phyloP scores from a whole-genome alignment of 37 sponge, comb jelly and placozoan species.

The Halichondria panicea region DNA sequence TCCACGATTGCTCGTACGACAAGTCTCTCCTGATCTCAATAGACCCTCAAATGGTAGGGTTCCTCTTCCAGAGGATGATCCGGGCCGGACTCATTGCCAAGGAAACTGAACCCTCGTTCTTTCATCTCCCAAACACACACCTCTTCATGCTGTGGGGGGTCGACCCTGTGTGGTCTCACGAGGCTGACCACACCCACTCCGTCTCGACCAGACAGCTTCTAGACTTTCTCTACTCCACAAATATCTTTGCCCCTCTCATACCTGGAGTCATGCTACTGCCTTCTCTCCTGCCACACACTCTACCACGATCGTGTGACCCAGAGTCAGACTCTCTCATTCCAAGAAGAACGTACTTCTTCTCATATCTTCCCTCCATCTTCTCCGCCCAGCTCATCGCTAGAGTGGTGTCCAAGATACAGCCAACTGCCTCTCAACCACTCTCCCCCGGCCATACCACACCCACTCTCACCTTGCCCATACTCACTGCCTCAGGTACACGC shows the following conservation, averaged over 20 bases:
- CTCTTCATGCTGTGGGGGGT: conserved; percentile 58
- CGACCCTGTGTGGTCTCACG: not conserved
- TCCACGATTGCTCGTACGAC: conserved; percentile 10
- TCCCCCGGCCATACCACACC: conserved; percentile 3
- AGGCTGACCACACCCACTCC: not conserved
- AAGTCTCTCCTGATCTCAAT: conserved; percentile 17
- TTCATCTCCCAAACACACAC: conserved; percentile 37
- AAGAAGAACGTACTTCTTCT: conserved; percentile 40
- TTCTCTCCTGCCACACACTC: conserved; percentile 10
- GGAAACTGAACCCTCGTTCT: not conserved
- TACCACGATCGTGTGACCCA: conserved; percentile 7
- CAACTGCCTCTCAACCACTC: no score
- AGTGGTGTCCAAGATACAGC: no score
- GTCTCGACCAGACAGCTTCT: conserved; percentile 32
- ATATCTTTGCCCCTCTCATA: conserved; percentile 37
- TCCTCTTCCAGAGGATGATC: conserved; percentile 30
- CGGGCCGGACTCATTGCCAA: not conserved
- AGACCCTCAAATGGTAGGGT: conserved; percentile 52
- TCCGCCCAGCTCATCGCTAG: conserved; percentile 23
- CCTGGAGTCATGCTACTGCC: conserved; percentile 35
- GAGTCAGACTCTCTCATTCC: conserved; percentile 22
- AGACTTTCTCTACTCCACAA: conserved; percentile 27
- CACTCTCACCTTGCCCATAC: not conserved
- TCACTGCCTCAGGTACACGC: conserved; percentile 13
- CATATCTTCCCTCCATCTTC: conserved; percentile 41